Evolutionary conservation across 2,113 vertebrate species (phyloP).

Genomic region (Gallinago paraguaiae): DNA sequence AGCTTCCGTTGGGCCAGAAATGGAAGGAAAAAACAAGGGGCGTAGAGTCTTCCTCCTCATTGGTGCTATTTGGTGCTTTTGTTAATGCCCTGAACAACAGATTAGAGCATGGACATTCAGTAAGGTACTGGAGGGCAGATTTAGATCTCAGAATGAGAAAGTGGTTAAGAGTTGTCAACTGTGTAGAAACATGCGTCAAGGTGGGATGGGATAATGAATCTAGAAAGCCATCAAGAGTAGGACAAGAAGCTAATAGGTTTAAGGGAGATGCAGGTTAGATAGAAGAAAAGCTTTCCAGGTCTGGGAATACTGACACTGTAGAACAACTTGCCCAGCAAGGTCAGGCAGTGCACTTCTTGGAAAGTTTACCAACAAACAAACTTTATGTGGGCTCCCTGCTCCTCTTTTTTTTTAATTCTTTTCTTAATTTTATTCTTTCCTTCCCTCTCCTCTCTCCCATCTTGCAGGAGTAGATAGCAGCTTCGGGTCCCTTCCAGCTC

Average conservation of each 20-base stretch:
- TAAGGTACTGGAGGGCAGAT: background rate
- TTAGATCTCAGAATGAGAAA: background rate
- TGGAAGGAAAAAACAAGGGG: background rate
- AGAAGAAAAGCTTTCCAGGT: background rate
- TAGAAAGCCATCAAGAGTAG: background rate
- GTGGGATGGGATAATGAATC: background rate
- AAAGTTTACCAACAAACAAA: background rate
- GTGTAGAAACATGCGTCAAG: background rate
- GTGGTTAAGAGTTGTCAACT: background rate
- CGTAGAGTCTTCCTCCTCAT: background rate
- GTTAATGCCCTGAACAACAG: background rate
- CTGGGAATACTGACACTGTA: background rate
- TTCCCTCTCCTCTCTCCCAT: background rate
- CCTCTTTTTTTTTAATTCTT: background rate
- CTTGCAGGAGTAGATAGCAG: background rate
- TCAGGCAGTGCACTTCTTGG: background rate
- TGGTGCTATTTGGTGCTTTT: background rate
- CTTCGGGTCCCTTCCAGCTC: background rate
- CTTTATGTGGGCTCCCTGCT: background rate
- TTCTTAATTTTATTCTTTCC: background rate
- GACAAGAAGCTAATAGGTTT: background rate
- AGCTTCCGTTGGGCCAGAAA: background rate
- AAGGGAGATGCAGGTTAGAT: background rate
- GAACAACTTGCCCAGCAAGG: background rate
- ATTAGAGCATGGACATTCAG: background rate